Percentiles rank a stretch among this genome's conserved stretches.
phyloP scores from a whole-genome alignment of 2,797 vertebrate genomes.

The Sebastes matsubarae region DNA sequence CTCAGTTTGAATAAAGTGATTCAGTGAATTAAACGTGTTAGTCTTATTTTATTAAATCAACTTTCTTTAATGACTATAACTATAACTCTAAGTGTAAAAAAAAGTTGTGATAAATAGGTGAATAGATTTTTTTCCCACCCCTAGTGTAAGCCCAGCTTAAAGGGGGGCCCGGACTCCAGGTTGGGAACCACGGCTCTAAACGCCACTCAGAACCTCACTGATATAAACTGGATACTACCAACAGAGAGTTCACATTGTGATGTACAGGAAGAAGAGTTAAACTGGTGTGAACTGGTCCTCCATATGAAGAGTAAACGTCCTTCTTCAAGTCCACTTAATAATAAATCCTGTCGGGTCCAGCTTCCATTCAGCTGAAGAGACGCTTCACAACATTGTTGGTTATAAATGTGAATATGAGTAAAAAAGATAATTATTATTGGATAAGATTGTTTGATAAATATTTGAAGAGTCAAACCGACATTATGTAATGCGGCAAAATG shows the following conservation, averaged over 20 bases:
- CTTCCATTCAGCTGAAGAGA: background rate
- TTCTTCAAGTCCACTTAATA: background rate
- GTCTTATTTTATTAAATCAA: no score
- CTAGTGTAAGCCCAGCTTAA: no score
- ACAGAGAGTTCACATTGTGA: background rate
- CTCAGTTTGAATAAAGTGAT: no score
- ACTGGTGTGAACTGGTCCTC: background rate
- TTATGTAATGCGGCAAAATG: background rate
- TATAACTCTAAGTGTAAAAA: no score
- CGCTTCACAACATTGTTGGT: background rate
- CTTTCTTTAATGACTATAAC: no score
- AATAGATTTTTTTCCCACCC: no score
- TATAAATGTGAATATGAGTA: background rate
- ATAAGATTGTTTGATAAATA: background rate
- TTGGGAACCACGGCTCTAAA: background rate
- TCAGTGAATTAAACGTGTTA: no score
- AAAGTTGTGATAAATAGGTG: no score
- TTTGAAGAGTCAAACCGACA: background rate
- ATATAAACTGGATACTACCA: background rate
- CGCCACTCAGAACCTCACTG: background rate
- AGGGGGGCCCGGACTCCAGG: no score
- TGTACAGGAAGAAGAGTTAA: background rate
- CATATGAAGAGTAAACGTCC: background rate
- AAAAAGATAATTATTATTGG: background rate
- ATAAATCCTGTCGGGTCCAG: background rate